Percentiles rank a stretch among this genome's conserved stretches.
These are phyloP conservation scores for Spodoptera exigua DNA, from an alignment of 2,888 invertebrate species.

Conservation along the genomic window DNA sequence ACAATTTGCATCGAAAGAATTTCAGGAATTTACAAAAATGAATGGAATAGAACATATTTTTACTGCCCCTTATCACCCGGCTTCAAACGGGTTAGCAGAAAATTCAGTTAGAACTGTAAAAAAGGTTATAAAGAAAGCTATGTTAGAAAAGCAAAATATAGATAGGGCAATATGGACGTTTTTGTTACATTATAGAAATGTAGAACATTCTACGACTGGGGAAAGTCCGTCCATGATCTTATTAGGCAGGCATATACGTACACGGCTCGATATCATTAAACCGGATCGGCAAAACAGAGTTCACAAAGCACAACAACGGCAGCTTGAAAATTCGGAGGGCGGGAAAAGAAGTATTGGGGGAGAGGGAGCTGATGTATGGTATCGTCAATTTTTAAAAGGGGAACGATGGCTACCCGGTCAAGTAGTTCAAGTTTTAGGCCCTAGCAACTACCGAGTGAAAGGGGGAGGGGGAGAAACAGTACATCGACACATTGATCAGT, in stretches of 20 bases:
- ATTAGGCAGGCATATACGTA: neutral
- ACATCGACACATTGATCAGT: constrained; percentile 5
- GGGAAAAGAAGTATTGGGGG: neutral
- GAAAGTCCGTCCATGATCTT: neutral
- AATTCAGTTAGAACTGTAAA: neutral
- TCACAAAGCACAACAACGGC: neutral
- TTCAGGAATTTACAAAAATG: neutral
- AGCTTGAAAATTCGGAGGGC: neutral
- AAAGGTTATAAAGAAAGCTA: constrained; percentile 41
- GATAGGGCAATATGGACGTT: constrained; percentile 3
- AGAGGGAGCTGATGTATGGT: neutral
- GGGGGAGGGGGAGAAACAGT: neutral
- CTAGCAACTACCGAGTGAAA: neutral
- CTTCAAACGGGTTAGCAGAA: too few species aligned
- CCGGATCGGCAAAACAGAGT: neutral
- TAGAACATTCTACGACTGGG: neutral
- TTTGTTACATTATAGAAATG: neutral
- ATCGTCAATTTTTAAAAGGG: constrained; percentile 4
- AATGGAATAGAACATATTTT: neutral
- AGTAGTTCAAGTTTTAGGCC: neutral
- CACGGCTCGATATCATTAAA: neutral
- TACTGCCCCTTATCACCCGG: neutral
- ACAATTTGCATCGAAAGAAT: too few species aligned
- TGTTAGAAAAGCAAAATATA: constrained; percentile 20
- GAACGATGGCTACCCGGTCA: constrained; percentile 4